These are phyloP conservation scores for Acipenser ruthenus DNA, from an alignment of 2,797 vertebrate genomes.

Conservation along the genomic window DNA sequence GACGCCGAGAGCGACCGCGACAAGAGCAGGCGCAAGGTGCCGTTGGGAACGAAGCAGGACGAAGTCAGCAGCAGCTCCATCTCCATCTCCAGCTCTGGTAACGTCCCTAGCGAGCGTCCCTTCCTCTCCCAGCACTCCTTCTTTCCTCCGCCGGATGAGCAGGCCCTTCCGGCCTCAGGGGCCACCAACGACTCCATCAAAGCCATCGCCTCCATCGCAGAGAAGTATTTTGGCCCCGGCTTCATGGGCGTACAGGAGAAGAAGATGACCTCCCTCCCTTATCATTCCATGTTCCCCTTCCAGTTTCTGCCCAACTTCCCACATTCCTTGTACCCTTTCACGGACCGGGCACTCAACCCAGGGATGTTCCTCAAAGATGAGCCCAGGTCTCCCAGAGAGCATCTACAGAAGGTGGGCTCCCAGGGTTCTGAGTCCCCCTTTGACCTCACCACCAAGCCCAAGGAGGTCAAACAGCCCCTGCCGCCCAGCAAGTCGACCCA, in stretches of 20 bases:
- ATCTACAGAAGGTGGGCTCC: conserved; percentile 66
- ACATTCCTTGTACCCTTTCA: conserved; percentile 82
- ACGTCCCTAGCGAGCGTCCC: conserved; percentile 63
- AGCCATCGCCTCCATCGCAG: conserved; percentile 95
- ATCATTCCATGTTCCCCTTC: conserved; percentile 95
- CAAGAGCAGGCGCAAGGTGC: conserved; percentile 58
- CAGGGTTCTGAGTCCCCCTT: conserved; percentile 82
- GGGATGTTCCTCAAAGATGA: conserved; percentile 89
- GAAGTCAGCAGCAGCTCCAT: conserved; percentile 58
- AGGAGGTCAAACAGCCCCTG: conserved; percentile 73
- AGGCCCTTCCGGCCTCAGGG: conserved; percentile 72
- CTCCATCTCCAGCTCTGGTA: conserved; percentile 62
- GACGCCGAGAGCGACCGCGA: conserved; percentile 83
- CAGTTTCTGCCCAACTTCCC: conserved; percentile 93
- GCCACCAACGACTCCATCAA: conserved; percentile 93
- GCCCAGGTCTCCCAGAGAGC: conserved; percentile 82
- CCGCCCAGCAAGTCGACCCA: conserved; percentile 55
- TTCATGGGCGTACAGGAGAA: conserved; percentile 94
- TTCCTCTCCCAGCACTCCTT: conserved; percentile 88
- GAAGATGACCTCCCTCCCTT: conserved; percentile 86
- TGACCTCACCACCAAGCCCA: conserved; percentile 91
- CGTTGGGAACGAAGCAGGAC: conserved; percentile 63
- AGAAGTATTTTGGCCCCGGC: conserved; percentile 95
- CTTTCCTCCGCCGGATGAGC: conserved; percentile 89
- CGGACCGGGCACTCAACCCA: conserved; percentile 64